Base-by-base conservation (phyloP, 2,888 invertebrate species). In the Himalopsyche tibetana region DNA sequence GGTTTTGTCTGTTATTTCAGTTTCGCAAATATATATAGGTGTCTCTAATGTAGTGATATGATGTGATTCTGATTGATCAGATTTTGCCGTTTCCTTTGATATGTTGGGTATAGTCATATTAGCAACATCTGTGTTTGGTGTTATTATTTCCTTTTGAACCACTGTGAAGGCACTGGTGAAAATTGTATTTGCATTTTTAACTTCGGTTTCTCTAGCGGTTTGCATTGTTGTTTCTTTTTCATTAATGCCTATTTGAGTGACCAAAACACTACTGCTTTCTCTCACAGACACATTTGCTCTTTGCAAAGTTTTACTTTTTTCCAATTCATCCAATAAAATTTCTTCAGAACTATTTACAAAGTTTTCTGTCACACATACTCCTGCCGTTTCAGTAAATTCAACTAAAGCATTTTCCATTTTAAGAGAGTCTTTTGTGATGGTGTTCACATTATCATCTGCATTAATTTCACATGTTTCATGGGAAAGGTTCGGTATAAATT, bases 151-250 rank as follows among this genome's bases (percentile, higher is more conserved):
- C 74, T 89, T 89, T 85, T 89, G 89, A 5, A 88, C 88, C 40
- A 89, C 90, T 82, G 45, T 80, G n/a, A 86, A 42, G 36, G 89
- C 89, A 36, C 89, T 38, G 12, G 74, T 87, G 9, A 90, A 80
- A 82, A 89, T 89, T 45, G 90, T 89, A 85, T 84, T 90, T 85
- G 90, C 90, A 51, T 88, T 89, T 69, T 89, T 89, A 79, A 89
- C 88, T 81, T 89, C 88, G 40, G 89, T 84, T 83, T 88, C 69
- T 63, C 86, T 88, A 69, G 87, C 86, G 87, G 84, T 83, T 88
- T 63, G 82, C 82, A 87, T 87, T 87, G 84, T 55, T 55, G 90
- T 90, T 91, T 94, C 94, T 90, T 91, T 93, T 89, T 93, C 93
- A 87, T 91, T 91, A 55, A 90, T 87, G 38, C 92, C 88, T 36